These are phyloP conservation scores for Kryphioiulus occultus DNA, from an alignment of 2,888 invertebrate genomes.

Conservation along the genomic window DNA sequence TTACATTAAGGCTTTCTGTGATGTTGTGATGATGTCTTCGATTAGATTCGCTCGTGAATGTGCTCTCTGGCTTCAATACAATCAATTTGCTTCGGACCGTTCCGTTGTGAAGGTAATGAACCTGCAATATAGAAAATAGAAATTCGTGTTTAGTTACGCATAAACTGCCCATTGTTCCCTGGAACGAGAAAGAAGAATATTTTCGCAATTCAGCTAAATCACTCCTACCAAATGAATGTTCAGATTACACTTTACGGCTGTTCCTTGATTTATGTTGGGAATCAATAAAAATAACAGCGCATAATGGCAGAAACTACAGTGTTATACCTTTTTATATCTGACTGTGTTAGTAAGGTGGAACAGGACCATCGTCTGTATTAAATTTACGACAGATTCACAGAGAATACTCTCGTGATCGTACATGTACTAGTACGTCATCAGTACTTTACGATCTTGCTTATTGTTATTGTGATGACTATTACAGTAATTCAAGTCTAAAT, in stretches of 20 bases:
- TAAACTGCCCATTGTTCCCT: no score
- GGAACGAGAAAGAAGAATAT: no score
- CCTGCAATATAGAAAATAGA: slow-evolving; percentile 42
- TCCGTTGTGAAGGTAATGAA: slow-evolving; percentile 49
- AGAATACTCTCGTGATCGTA: no score
- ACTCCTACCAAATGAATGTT: not conserved
- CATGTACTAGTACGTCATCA: no score
- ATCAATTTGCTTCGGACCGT: slow-evolving; percentile 47
- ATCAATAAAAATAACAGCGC: not conserved
- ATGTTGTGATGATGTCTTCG: slow-evolving; percentile 43
- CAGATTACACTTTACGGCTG: not conserved
- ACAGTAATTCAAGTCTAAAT: no score
- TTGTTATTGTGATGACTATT: no score
- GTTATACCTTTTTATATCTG: not conserved
- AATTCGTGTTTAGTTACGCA: not conserved
- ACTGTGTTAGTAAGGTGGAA: not conserved
- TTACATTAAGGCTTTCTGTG: not conserved
- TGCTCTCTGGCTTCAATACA: slow-evolving; percentile 48
- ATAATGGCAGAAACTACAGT: not conserved
- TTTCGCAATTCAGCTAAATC: not conserved
- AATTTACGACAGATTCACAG: not conserved
- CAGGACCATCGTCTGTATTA: not conserved
- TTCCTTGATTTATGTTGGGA: not conserved
- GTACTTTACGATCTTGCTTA: no score
- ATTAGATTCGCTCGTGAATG: slow-evolving; percentile 42